phyloP scores from a whole-genome alignment of 2,888 invertebrate species.

The Agrotis segetum region DNA sequence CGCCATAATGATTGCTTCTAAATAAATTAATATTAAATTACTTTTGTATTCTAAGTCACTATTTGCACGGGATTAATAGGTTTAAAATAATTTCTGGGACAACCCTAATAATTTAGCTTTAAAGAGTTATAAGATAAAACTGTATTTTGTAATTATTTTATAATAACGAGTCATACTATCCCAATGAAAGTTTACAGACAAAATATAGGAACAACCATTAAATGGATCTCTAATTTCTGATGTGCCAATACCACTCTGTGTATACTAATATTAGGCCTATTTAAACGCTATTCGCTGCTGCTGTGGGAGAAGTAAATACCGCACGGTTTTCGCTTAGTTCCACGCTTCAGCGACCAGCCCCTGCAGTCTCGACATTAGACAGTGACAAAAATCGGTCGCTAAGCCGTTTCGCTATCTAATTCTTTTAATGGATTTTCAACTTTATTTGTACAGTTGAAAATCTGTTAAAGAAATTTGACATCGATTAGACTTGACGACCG shows the following conservation, averaged over 20 bases:
- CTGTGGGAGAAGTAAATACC: too few relatives aligned
- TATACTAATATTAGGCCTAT: too few relatives aligned
- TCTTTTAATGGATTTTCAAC: too few relatives aligned
- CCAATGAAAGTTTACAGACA: not conserved
- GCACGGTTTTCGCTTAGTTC: too few relatives aligned
- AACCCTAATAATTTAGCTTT: slow-evolving; percentile 35
- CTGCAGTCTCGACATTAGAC: too few relatives aligned
- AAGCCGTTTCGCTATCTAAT: too few relatives aligned
- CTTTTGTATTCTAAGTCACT: slow-evolving; percentile 55
- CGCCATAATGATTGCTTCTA: slow-evolving; percentile 52
- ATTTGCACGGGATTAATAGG: slow-evolving; percentile 45
- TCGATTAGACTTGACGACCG: too few relatives aligned
- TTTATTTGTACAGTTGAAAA: too few relatives aligned
- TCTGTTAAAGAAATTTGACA: too few relatives aligned
- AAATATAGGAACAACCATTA: slow-evolving; percentile 22
- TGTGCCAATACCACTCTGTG: slow-evolving; percentile 23
- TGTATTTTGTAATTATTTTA: slow-evolving; percentile 25
- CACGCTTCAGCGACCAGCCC: too few relatives aligned
- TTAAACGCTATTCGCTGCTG: too few relatives aligned
- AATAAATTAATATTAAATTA: slow-evolving; percentile 19
- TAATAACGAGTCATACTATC: slow-evolving; percentile 16
- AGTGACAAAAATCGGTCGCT: too few relatives aligned
- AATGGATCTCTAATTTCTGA: slow-evolving; percentile 32
- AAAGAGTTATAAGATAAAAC: slow-evolving; percentile 16
- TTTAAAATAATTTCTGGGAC: slow-evolving; percentile 10